phyloP scores from a whole-genome alignment of 2,113 vertebrate species.

The Siniperca knerii region DNA sequence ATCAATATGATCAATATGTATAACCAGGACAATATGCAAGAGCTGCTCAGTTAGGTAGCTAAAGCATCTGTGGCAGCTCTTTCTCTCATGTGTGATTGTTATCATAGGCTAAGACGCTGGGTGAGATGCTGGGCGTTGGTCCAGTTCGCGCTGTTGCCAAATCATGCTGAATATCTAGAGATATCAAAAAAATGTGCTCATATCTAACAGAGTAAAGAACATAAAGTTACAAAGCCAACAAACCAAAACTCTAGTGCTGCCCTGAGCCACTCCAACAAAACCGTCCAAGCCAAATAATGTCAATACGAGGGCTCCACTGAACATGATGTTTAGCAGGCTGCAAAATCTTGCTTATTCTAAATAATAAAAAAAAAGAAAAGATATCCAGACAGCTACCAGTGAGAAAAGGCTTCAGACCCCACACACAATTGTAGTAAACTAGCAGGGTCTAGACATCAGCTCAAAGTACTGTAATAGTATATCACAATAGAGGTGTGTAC shows the following conservation, averaged over 20 bases:
- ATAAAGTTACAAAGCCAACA: neutral
- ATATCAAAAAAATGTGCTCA: neutral
- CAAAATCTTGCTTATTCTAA: neutral
- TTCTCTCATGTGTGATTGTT: conserved; percentile 5
- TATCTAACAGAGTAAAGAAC: neutral
- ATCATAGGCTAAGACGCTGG: conserved; percentile 15
- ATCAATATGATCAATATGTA: neutral
- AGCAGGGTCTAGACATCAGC: neutral
- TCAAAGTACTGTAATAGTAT: neutral
- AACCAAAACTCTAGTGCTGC: neutral
- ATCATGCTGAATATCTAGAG: neutral
- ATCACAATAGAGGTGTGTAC: neutral
- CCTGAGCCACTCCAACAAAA: neutral
- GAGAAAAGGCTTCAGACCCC: neutral
- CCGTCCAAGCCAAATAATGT: neutral
- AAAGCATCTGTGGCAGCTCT: conserved; percentile 4
- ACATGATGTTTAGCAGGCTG: neutral
- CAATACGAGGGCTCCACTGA: too few species aligned
- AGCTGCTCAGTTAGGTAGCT: neutral
- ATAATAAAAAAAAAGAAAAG: neutral
- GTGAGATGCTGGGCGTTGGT: conserved; percentile 15
- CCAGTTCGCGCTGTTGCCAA: conserved; percentile 19
- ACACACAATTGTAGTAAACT: neutral
- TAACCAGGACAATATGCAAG: neutral
- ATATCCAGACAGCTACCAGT: neutral